These are phyloP conservation scores for Tetramorium alpestre DNA, from an alignment of 1,140 invertebrate species.

Conservation along the genomic window DNA sequence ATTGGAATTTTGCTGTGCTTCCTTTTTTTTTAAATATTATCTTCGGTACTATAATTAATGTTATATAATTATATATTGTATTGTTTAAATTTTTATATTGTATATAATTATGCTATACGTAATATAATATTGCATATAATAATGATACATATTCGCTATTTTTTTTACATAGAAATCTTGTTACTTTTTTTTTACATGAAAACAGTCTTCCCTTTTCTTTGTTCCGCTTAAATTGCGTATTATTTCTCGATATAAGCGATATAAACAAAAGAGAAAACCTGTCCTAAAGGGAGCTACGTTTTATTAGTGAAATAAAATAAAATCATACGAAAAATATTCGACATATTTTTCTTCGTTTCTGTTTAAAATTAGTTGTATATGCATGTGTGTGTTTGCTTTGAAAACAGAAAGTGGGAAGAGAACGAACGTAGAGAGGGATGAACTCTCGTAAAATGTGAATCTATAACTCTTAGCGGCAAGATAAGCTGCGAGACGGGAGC, in stretches of 20 bases:
- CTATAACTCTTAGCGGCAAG: conserved; percentile 1
- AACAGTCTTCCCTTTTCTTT: not conserved
- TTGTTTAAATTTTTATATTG: not conserved
- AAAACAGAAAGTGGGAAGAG: not conserved
- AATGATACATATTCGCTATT: not conserved
- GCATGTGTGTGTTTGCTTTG: not conserved
- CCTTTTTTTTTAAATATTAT: not conserved
- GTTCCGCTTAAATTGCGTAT: not conserved
- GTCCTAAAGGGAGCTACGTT: not conserved
- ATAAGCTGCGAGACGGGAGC: not conserved
- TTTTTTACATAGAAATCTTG: not conserved
- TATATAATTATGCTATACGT: not conserved
- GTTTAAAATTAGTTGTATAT: not conserved
- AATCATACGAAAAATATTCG: not conserved
- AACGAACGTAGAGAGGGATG: not conserved
- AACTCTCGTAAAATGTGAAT: not conserved
- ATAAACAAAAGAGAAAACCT: not conserved
- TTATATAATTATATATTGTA: not conserved
- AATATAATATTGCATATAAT: not conserved
- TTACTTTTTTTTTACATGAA: not conserved
- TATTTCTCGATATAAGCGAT: not conserved
- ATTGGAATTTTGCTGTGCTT: not conserved
- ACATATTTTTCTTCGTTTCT: not conserved
- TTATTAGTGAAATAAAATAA: not conserved
- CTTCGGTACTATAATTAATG: not conserved